phyloP scores from a whole-genome alignment of 1,140 invertebrate species.

The Helicoverpa zea region DNA sequence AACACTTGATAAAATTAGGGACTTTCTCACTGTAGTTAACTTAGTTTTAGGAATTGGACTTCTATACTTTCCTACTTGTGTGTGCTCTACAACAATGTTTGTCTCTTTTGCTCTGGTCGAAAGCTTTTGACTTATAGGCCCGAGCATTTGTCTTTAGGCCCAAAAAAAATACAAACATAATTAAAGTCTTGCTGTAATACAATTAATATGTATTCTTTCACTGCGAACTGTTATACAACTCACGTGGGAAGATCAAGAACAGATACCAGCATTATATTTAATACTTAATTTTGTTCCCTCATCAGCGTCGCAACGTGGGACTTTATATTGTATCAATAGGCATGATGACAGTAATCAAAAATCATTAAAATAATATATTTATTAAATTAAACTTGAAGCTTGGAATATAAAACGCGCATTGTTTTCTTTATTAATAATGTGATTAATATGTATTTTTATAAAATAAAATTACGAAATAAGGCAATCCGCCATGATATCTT shows the following conservation, averaged over 20 bases:
- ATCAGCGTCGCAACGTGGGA: constrained; percentile 24
- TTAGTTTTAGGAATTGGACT: constrained; percentile 6
- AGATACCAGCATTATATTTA: constrained; percentile 28
- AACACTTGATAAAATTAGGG: no score
- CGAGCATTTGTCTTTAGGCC: no score
- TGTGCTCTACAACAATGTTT: not conserved
- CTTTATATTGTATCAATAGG: constrained; percentile 35
- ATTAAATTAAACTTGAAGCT: no score
- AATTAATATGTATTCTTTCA: constrained; percentile 1
- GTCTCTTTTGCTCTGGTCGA: not conserved
- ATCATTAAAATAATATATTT: no score
- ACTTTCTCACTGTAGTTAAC: not conserved
- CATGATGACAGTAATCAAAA: no score
- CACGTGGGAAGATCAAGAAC: constrained; percentile 10
- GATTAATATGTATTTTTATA: no score
- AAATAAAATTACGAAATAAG: no score
- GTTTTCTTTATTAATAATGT: no score
- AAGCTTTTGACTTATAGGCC: no score
- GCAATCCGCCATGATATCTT: no score
- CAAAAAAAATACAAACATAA: not conserved
- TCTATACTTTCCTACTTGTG: not conserved
- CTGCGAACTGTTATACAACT: constrained; percentile 1
- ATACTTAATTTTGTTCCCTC: constrained; percentile 31
- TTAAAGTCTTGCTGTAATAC: not conserved
- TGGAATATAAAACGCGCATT: no score